Percentiles rank a stretch among this genome's conserved stretches.
These are phyloP conservation scores for Scleropages formosus DNA, from an alignment of 2,797 vertebrate species.

Conservation along the genomic window DNA sequence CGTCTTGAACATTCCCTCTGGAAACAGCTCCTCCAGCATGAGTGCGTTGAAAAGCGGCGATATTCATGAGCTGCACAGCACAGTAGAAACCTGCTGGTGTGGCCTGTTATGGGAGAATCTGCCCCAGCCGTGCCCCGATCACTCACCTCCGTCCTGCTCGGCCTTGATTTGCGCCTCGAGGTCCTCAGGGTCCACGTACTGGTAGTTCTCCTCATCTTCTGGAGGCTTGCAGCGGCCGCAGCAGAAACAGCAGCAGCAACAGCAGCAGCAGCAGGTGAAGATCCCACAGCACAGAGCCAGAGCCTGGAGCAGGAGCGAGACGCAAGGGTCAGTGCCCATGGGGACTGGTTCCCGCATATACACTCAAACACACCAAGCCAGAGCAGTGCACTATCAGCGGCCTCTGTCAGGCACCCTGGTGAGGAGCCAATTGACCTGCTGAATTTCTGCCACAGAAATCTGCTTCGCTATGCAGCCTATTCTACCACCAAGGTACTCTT, in stretches of 20 bases:
- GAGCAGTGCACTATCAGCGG: no score
- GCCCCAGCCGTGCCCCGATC: rapidly evolving
- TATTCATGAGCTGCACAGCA: neutral
- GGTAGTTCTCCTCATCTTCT: conserved; percentile 72
- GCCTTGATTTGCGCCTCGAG: conserved; percentile 79
- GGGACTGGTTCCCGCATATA: neutral
- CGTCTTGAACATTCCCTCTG: conserved; percentile 1
- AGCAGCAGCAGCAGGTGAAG: conserved; percentile 84
- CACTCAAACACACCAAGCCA: conserved; percentile 3
- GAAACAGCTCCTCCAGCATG: neutral
- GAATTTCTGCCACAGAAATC: neutral
- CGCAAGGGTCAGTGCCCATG: conserved; percentile 17
- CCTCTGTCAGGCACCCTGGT: no score
- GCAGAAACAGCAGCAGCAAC: conserved; percentile 89
- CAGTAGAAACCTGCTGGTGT: conserved; percentile 10
- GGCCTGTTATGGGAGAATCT: neutral
- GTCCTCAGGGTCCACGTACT: conserved; percentile 80
- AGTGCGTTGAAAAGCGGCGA: conserved; percentile 11
- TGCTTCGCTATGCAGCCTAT: no score
- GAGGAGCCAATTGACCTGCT: neutral
- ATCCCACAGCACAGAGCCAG: conserved; percentile 73
- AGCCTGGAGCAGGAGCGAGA: conserved; percentile 55
- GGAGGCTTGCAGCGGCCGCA: conserved; percentile 80
- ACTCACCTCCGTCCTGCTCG: conserved; percentile 67
- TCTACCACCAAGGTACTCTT: neutral